Conservation (phyloP, 2,113 vertebrate species). For the Strigops habroptila region DNA sequence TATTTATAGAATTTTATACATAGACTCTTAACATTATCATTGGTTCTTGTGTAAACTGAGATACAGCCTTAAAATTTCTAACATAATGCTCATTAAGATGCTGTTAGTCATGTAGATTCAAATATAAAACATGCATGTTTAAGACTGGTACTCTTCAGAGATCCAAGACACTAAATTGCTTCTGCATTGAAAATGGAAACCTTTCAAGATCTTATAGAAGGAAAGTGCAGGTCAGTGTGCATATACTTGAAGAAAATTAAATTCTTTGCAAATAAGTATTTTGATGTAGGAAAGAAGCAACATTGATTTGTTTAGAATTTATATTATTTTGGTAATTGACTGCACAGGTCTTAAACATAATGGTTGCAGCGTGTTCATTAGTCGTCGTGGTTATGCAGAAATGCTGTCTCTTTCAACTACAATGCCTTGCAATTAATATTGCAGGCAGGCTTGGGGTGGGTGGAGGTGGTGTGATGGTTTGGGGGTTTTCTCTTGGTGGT, state of each 20-base stretch:
- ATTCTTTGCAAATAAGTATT: slow-evolving; percentile 39
- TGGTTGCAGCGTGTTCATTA: not conserved
- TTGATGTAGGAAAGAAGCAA: slow-evolving; percentile 47
- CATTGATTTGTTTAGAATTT: not conserved
- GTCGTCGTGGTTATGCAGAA: slow-evolving; percentile 26
- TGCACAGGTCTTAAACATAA: not conserved
- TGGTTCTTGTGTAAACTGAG: slow-evolving; percentile 28
- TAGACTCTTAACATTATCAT: not conserved
- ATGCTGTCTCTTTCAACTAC: not conserved
- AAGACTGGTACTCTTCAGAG: not conserved
- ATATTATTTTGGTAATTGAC: slow-evolving; percentile 16
- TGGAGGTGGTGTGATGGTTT: not conserved
- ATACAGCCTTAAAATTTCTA: slow-evolving; percentile 72
- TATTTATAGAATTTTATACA: slow-evolving; percentile 41
- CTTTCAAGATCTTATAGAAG: not conserved
- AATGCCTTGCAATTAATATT: not conserved
- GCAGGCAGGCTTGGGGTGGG: not conserved
- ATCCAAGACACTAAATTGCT: not conserved
- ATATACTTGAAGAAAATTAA: not conserved
- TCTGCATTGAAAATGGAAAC: not conserved
- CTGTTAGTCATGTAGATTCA: not conserved
- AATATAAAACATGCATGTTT: not conserved
- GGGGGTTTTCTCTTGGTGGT: not conserved
- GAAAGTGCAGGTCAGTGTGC: not conserved
- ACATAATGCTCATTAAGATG: not conserved